A percentile compares a stretch with the other conserved stretches of the same genome.
Evolutionary conservation across 2,113 vertebrate species (phyloP).

Genomic region (Psophia crepitans): DNA sequence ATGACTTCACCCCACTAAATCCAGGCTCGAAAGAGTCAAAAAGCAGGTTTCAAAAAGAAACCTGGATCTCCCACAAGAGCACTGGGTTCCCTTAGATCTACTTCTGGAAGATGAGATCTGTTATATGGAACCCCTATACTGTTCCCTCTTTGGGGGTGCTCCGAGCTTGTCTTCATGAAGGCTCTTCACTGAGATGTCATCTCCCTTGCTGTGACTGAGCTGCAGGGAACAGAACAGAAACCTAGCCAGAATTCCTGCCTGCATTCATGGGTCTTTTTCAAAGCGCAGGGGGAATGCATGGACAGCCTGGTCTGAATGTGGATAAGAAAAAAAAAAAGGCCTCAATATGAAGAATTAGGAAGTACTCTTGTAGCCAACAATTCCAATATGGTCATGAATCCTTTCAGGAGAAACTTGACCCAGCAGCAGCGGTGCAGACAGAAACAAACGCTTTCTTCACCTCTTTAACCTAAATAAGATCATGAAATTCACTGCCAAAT

Average conservation of each 20-base stretch:
- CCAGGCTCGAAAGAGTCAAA: not conserved
- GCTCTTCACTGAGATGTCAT: not conserved
- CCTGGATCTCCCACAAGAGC: not conserved
- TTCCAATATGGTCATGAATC: not conserved
- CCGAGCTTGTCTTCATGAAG: not conserved
- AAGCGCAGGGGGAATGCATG: not conserved
- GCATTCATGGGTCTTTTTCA: not conserved
- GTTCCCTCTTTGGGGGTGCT: not conserved
- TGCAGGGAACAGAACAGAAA: not conserved
- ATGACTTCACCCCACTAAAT: not conserved
- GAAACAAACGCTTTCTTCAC: not conserved
- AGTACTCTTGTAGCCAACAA: not conserved
- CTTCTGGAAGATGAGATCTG: not conserved
- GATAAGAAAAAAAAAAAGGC: not conserved
- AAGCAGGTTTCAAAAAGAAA: not conserved
- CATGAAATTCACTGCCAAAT: not conserved
- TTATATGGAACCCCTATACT: accelerated
- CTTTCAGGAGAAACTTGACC: not conserved
- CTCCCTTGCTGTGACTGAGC: not conserved
- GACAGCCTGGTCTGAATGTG: not conserved
- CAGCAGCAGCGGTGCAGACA: not conserved
- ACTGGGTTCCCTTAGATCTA: not conserved
- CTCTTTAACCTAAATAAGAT: not conserved
- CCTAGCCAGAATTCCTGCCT: not conserved
- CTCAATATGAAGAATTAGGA: not conserved